These are phyloP conservation scores for Aricia artaxerxes DNA, from an alignment of 2,888 invertebrate genomes.

Conservation along the genomic window DNA sequence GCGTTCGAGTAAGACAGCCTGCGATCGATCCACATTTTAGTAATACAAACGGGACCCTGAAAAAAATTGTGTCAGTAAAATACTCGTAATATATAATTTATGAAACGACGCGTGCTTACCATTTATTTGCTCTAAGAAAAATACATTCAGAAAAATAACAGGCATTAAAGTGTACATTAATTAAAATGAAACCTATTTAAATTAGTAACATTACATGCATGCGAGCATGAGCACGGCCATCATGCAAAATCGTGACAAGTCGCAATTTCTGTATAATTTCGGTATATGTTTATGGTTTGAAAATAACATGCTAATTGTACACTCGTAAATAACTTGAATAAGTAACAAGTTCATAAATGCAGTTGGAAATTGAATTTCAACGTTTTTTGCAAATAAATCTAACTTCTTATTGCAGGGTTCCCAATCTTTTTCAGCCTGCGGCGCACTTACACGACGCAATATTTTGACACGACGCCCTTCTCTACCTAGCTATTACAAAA, in stretches of 20 bases:
- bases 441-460: too few relatives aligned
- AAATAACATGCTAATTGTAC: slow-evolving; percentile 27
- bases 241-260: slow-evolving; percentile 36
- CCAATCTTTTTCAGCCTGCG: too few relatives aligned
- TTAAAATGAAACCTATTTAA: background rate
- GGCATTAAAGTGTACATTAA: slow-evolving; percentile 6
- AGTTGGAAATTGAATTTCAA: slow-evolving; percentile 2
- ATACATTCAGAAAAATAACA: background rate
- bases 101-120: background rate
- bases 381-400: background rate
- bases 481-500: too few relatives aligned
- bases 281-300: slow-evolving; percentile 24
- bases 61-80: background rate
- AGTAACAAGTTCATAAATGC: slow-evolving; percentile 5
- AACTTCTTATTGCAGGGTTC: too few relatives aligned
- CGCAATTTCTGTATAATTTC: slow-evolving; percentile 36
- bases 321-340: background rate
- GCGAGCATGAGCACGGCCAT: background rate
- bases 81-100: background rate
- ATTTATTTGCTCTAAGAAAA: background rate
- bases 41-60: background rate
- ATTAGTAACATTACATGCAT: slow-evolving; percentile 19
- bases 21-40: too few relatives aligned
- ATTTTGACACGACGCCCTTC: too few relatives aligned
- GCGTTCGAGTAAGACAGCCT: too few relatives aligned